These are phyloP conservation scores for Epinotia nisella DNA, from an alignment of 2,888 invertebrate genomes.

Conservation along the genomic window DNA sequence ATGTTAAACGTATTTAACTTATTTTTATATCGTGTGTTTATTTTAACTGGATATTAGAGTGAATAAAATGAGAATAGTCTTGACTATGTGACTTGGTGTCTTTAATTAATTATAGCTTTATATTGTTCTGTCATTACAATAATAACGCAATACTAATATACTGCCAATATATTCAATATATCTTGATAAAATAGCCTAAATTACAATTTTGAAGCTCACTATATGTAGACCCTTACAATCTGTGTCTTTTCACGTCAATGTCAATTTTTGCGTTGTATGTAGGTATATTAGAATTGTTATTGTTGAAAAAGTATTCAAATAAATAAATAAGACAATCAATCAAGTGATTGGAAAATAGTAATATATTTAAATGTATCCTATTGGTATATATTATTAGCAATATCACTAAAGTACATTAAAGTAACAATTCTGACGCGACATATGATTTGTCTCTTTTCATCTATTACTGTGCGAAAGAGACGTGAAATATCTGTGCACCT, in stretches of 20 bases:
- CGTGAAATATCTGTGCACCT: no score
- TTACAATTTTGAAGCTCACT: not conserved
- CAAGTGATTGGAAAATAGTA: not conserved
- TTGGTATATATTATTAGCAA: not conserved
- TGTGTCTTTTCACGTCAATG: not conserved
- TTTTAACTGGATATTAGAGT: no score
- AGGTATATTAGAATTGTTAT: not conserved
- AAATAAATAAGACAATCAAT: not conserved
- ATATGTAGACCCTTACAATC: not conserved
- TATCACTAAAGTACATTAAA: not conserved
- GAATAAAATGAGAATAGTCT: not conserved
- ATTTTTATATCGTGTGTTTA: not conserved
- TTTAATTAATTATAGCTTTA: constrained; percentile 8
- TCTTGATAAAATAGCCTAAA: constrained; percentile 8
- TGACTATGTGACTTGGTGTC: constrained; percentile 7
- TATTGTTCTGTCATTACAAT: not conserved
- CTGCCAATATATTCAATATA: constrained; percentile 24
- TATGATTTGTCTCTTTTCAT: not conserved
- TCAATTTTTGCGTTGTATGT: not conserved
- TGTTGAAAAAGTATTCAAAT: not conserved
- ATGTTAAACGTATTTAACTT: not conserved
- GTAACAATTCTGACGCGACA: not conserved
- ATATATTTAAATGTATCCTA: no score
- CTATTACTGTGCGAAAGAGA: no score
- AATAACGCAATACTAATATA: constrained; percentile 26